Conservation (phyloP, 2,113 vertebrate species). For the Xiphophorus couchianus region DNA sequence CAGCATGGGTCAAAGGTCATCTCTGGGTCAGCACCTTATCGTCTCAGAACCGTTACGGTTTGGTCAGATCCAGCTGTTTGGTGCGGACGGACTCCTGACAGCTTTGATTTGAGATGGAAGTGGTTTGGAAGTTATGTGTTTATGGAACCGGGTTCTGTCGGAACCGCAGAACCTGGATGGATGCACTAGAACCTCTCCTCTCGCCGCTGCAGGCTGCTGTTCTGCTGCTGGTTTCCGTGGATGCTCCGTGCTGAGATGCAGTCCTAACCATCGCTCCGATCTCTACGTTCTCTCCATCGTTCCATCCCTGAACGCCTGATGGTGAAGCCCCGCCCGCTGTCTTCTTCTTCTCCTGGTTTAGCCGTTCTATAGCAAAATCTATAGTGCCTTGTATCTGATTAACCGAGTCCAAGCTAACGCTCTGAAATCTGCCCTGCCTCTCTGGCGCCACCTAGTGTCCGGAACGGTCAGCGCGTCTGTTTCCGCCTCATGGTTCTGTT, state of each 20-base stretch:
- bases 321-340: not conserved
- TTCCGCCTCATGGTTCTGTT: not conserved
- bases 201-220: conserved; percentile 85
- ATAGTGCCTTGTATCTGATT: conserved; percentile 80
- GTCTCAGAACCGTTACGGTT: not conserved
- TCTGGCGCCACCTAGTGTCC: not conserved
- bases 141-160: no score
- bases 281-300: conserved; percentile 37
- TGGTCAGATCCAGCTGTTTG: not conserved
- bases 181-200: not conserved
- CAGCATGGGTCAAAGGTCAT: not conserved
- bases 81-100: no score
- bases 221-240: conserved; percentile 97
- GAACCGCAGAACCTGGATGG: no score
- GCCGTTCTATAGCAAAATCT: conserved; percentile 79
- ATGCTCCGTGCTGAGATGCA: conserved; percentile 95
- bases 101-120: not conserved
- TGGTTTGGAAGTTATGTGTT: not conserved
- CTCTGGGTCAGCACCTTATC: not conserved
- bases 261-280: conserved; percentile 79
- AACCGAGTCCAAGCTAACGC: conserved; percentile 22
- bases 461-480: not conserved
- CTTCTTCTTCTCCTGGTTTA: conserved; percentile 36
- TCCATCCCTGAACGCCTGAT: conserved; percentile 16
- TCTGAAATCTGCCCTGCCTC: not conserved